Evolutionary conservation across 2,888 invertebrate species (phyloP), one percentile per base, ranked within the genome.

Genomic region (Agrochola litura): DNA sequence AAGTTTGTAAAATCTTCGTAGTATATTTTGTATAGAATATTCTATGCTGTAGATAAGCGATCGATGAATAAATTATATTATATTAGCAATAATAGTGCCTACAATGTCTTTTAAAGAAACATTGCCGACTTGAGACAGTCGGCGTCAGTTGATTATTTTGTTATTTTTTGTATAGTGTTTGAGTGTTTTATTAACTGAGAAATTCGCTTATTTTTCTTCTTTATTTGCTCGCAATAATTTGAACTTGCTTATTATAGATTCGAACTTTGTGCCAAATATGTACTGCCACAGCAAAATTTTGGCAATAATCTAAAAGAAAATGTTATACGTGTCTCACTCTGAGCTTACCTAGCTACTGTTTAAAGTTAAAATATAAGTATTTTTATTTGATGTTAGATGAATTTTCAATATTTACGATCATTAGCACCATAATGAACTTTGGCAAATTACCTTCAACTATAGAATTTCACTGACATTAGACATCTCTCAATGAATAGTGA

Each of bases 41-140:
- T 93, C 91, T 93, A 92, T 93, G 96, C 95, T 96, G 95, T 96
- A 95, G 95, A 95, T 95, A 95, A 94, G 95, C 94, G 94, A 83
- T 86, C 70, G 81, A 91, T 89, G 91, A 91, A 92, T 95, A 95
- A 95, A 94, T 94, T 95, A 95, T 95, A 95, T 95, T 95, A 94
- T 95, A 93, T 93, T 96, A 96, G 96, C 96, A 96, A 96, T 96
- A 96, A 94, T 96, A 96, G 96, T 96, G 96, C 96, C 96, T 96
- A 94, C 91, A 93, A 94, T 91, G 92, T 96, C 96, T 96, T 96
- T 92, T 92, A 95, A 96, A 96, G 96, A 96, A 93, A 93, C 91
- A 90, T 90, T 90, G 83, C 92, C 92, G 91, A 92, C 92, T 85
- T 65, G 85, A 86, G 87, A 76, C 77, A 73, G 92, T 91, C 91